A percentile compares a stretch with the other conserved stretches of the same genome.
Conservation (phyloP, 2,113 vertebrate species). For the Tachysurus vachellii region DNA sequence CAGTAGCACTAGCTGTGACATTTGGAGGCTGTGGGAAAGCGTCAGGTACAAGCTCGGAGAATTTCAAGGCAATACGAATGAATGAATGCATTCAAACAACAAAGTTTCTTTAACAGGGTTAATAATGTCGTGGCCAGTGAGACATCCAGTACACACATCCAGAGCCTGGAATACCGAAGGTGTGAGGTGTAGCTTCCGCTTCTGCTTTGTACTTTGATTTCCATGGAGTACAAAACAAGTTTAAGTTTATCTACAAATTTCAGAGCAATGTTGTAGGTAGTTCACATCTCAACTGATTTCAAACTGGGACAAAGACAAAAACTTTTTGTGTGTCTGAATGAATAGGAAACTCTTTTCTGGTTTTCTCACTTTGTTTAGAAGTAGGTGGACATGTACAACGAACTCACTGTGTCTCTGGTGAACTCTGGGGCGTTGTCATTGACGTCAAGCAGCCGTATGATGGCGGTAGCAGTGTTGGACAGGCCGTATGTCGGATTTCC, state of each 20-base stretch:
- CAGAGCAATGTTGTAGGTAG: background rate
- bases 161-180: background rate
- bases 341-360: background rate
- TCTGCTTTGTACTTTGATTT: background rate
- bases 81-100: background rate
- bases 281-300: background rate
- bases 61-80: background rate
- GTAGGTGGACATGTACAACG: background rate
- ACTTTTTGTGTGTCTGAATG: background rate
- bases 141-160: background rate
- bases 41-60: background rate
- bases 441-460: slow-evolving; percentile 92
- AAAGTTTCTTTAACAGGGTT: background rate
- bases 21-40: background rate
- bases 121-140: background rate
- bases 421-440: slow-evolving; percentile 98
- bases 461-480: slow-evolving; percentile 93
- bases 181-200: background rate
- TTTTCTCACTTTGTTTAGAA: background rate
- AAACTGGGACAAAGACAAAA: background rate
- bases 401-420: slow-evolving; percentile 89
- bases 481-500: slow-evolving; percentile 96
- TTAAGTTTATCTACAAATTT: background rate
- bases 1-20: background rate
- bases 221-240: background rate